Conservation (phyloP, 2,888 invertebrate species). For the Sinelater perroti region DNA sequence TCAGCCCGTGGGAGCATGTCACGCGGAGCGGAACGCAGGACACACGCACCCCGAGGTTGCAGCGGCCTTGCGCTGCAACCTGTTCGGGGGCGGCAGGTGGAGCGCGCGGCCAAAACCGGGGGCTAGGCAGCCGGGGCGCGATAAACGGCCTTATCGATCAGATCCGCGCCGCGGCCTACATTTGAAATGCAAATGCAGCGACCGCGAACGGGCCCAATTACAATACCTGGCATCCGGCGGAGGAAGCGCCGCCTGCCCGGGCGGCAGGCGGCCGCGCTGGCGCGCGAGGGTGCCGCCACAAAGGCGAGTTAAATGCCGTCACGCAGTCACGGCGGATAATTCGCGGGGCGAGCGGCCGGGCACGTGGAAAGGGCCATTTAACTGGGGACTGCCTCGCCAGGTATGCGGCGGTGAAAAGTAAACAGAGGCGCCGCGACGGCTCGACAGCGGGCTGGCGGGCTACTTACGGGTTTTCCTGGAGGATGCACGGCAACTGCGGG, state of each 20-base stretch:
- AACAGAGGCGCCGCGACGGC: too few relatives aligned
- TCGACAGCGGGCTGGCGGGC: too few relatives aligned
- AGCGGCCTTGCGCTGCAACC: constrained; percentile 28
- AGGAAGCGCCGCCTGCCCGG: too few relatives aligned
- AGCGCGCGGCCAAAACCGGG: constrained; percentile 10
- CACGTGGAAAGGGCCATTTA: too few relatives aligned
- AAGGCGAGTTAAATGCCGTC: too few relatives aligned
- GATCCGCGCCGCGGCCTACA: constrained; percentile 24
- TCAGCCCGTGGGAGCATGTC: background rate
- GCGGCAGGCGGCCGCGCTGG: too few relatives aligned
- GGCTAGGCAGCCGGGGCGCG: background rate
- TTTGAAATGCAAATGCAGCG: constrained; percentile 32
- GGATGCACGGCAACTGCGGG: too few relatives aligned
- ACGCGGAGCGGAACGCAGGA: background rate
- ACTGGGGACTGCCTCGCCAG: too few relatives aligned
- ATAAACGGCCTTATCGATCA: constrained; percentile 22
- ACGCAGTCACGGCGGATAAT: too few relatives aligned
- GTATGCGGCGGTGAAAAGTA: too few relatives aligned
- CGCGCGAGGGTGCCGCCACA: too few relatives aligned
- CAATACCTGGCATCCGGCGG: constrained; percentile 19
- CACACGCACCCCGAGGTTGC: constrained; percentile 25
- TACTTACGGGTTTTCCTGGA: constrained; percentile 26
- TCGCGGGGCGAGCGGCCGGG: too few relatives aligned
- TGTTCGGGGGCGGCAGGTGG: constrained; percentile 32
- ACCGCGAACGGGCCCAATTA: constrained; percentile 17